phyloP scores from a whole-genome alignment of 2,113 vertebrate genomes.

The Phalacrocorax brasilianus region DNA sequence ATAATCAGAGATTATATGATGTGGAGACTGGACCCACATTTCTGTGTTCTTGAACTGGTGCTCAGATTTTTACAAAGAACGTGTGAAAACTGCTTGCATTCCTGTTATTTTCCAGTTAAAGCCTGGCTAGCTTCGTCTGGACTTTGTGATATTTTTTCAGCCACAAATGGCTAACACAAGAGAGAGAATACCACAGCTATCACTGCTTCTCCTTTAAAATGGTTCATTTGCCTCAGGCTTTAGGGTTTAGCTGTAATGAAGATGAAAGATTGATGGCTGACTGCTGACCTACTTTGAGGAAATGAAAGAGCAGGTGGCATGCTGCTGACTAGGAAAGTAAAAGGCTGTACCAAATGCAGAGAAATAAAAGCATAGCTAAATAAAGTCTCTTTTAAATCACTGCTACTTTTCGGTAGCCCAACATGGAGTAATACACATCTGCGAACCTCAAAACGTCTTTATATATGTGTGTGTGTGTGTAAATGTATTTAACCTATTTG shows the following conservation, averaged over 20 bases:
- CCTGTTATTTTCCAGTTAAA: constrained; percentile 10
- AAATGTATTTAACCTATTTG: constrained; percentile 20
- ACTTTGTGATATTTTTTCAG: constrained; percentile 6
- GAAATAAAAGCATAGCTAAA: constrained; percentile 34
- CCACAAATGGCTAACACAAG: constrained; percentile 38
- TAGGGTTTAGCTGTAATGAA: constrained; percentile 69
- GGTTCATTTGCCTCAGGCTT: constrained; percentile 67
- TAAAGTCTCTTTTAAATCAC: constrained; percentile 33
- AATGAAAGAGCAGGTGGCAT: constrained; percentile 72
- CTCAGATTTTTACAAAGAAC: not conserved
- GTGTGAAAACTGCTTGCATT: not conserved
- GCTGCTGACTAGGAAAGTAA: constrained; percentile 59
- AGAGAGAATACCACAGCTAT: constrained; percentile 30
- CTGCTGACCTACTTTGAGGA: constrained; percentile 74
- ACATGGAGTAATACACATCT: not conserved
- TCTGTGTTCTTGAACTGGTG: not conserved
- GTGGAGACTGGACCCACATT: not conserved
- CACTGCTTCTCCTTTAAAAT: constrained; percentile 58
- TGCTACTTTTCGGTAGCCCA: constrained; percentile 1
- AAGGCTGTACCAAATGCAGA: constrained; percentile 17
- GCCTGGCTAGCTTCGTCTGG: not conserved
- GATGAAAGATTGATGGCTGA: constrained; percentile 74
- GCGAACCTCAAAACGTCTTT: constrained; percentile 2
- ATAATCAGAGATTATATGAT: not conserved
- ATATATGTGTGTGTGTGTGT: not conserved